These are phyloP conservation scores for Acholoe squamosa DNA, from an alignment of 2,888 invertebrate genomes.

Conservation along the genomic window DNA sequence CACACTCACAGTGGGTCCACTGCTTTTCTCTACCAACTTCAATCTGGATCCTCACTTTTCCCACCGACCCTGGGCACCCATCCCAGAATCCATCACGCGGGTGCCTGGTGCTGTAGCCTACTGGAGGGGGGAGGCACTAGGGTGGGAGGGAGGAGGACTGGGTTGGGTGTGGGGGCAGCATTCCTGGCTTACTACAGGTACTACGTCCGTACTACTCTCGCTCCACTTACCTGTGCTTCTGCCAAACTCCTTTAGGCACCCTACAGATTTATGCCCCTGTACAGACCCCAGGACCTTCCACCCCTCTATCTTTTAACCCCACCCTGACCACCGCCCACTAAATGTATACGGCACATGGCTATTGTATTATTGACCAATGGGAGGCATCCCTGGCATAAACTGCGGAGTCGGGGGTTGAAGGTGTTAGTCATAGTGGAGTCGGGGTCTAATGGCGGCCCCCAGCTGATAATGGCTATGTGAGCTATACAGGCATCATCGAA, in stretches of 20 bases:
- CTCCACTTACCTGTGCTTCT: conserved; percentile 26
- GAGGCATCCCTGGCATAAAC: too few species aligned
- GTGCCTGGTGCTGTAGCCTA: conserved; percentile 37
- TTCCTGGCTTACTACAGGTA: conserved; percentile 59
- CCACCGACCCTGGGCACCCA: conserved; percentile 38
- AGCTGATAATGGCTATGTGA: too few species aligned
- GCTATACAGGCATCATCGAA: background rate
- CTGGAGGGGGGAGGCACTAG: background rate
- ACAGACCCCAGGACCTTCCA: background rate
- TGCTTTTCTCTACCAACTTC: background rate
- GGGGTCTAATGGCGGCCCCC: too few species aligned
- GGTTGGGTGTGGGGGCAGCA: background rate
- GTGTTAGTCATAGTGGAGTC: too few species aligned
- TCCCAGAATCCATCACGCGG: conserved; percentile 59
- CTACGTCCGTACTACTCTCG: conserved; percentile 43
- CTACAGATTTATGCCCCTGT: background rate
- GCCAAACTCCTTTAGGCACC: background rate
- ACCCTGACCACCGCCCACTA: background rate
- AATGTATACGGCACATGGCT: too few species aligned
- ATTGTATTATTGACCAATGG: too few species aligned
- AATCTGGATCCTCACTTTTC: conserved; percentile 1
- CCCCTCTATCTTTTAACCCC: background rate
- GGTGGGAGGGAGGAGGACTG: background rate
- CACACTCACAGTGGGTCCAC: background rate
- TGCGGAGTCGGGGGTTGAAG: too few species aligned